These are phyloP conservation scores for Oceanodroma tethys DNA, from an alignment of 2,113 vertebrate species.

Conservation along the genomic window DNA sequence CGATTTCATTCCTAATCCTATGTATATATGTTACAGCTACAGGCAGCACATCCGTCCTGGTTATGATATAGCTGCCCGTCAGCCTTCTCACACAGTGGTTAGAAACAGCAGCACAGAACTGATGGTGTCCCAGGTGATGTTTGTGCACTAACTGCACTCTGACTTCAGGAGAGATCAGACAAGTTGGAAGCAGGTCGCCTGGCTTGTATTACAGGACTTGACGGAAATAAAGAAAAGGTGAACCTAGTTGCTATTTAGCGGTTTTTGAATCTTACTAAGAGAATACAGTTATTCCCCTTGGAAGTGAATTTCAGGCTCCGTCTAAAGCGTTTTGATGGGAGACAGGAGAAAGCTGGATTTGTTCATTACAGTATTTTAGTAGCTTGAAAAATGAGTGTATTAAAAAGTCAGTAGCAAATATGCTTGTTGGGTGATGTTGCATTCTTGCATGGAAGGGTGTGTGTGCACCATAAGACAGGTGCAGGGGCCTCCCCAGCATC, in stretches of 20 bases:
- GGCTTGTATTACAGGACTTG: not conserved
- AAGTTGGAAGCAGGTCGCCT: not conserved
- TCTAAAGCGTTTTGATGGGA: not conserved
- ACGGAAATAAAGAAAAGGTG: not conserved
- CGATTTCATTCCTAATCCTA: not conserved
- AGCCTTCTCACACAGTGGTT: not conserved
- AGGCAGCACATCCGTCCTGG: not conserved
- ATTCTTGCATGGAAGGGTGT: not conserved
- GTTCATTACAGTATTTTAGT: not conserved
- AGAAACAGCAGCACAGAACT: not conserved
- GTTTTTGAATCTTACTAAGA: not conserved
- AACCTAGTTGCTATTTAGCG: not conserved
- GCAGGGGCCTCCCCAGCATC: not conserved
- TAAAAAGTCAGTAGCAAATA: not conserved
- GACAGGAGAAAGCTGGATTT: not conserved
- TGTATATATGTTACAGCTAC: not conserved
- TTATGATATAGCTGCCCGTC: not conserved
- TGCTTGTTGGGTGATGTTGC: not conserved
- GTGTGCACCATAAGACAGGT: no score
- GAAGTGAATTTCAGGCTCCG: not conserved
- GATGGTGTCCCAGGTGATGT: not conserved
- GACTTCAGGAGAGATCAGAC: not conserved
- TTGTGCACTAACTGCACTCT: not conserved
- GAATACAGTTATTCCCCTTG: not conserved
- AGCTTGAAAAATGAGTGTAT: not conserved